Conservation (phyloP, 2,113 vertebrate genomes). For the Origma solitaria region DNA sequence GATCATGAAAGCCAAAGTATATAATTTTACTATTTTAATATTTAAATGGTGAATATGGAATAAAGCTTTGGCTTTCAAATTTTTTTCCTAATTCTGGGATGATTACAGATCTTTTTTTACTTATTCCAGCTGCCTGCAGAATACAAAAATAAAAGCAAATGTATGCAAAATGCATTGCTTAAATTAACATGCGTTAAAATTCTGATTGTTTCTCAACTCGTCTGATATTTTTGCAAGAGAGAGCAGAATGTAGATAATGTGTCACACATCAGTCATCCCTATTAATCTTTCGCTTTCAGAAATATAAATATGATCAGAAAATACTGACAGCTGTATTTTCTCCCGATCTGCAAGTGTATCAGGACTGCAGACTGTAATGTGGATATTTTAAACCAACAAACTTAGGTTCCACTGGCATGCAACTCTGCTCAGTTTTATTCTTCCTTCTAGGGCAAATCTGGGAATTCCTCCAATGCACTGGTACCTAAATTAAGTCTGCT, state of each 20-base stretch:
- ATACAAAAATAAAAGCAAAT: slow-evolving; percentile 9
- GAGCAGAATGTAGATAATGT: neutral
- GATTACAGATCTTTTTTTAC: neutral
- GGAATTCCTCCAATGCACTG: neutral
- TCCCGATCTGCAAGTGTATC: neutral
- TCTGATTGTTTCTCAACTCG: neutral
- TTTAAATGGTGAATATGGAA: neutral
- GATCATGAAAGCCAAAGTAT: neutral
- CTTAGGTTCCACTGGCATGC: neutral
- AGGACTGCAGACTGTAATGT: neutral
- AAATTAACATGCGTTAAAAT: neutral
- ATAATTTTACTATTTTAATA: neutral
- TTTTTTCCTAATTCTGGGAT: neutral
- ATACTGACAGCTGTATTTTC: neutral
- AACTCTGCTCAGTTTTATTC: neutral
- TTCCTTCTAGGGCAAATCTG: neutral
- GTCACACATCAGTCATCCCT: neutral
- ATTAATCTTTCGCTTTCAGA: neutral
- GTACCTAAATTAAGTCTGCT: neutral
- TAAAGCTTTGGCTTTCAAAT: neutral
- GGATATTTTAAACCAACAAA: neutral
- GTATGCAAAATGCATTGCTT: neutral
- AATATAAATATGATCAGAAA: neutral
- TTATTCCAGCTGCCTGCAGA: slow-evolving; percentile 1
- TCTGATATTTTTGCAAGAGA: neutral